phyloP scores from a whole-genome alignment of 2,113 vertebrate species.

The Gobius niger region DNA sequence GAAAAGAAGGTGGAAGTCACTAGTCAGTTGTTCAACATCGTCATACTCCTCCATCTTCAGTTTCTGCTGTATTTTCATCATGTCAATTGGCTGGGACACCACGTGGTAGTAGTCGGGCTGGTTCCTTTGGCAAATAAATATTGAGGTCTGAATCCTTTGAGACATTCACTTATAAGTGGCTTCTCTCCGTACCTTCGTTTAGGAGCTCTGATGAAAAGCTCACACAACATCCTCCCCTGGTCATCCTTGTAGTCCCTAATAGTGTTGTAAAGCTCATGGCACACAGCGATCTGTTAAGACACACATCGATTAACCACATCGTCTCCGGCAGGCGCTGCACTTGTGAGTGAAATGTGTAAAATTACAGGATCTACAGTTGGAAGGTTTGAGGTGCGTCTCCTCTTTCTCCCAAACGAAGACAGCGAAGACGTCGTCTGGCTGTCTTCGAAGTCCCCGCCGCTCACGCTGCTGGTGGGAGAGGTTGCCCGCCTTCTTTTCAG shows the following conservation, averaged over 20 bases:
- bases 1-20: slow-evolving; percentile 94
- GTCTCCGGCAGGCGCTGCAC: not conserved
- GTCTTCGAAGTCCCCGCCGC: slow-evolving; percentile 96
- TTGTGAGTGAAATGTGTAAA: slow-evolving; percentile 61
- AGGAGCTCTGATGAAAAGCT: slow-evolving; percentile 95
- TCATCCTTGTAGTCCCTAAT: slow-evolving; percentile 98
- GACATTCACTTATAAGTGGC: not conserved
- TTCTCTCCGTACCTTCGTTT: slow-evolving; percentile 85
- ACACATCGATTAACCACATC: slow-evolving; percentile 23
- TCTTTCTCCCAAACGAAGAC: slow-evolving; percentile 90
- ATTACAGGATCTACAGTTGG: slow-evolving; percentile 98
- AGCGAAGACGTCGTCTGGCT: slow-evolving; percentile 85
- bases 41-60: slow-evolving; percentile 99
- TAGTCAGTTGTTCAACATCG: slow-evolving; percentile 92
- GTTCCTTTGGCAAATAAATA: slow-evolving; percentile 77
- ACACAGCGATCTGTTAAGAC: slow-evolving; percentile 89
- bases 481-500: slow-evolving; percentile 96
- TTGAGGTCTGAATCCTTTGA: not conserved
- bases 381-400: slow-evolving; percentile 90
- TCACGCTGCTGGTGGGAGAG: slow-evolving; percentile 96
- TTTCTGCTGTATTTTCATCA: slow-evolving; percentile 99
- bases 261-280: slow-evolving; percentile 97
- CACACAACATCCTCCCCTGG: slow-evolving; percentile 94
- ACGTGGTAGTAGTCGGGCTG: slow-evolving; percentile 98
- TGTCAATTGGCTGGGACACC: slow-evolving; percentile 96